Percentiles rank a stretch among this genome's conserved stretches.
Conservation (phyloP, 2,113 vertebrate species). For the Hymenochirus boettgeri region DNA sequence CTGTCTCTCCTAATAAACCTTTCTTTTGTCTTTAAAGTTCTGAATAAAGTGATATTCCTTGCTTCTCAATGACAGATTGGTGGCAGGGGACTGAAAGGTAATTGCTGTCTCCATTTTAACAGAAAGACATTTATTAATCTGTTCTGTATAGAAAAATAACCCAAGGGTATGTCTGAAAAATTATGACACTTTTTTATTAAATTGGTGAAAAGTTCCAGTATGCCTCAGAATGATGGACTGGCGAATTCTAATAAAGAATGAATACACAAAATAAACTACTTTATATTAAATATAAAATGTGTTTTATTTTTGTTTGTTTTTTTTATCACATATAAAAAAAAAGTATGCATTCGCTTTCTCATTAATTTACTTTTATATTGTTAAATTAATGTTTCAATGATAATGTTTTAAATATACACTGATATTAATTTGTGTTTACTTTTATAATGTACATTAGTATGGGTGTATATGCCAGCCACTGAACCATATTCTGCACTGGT, state of each 20-base stretch:
- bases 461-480: no score
- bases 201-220: slow-evolving; percentile 34
- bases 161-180: slow-evolving; percentile 33
- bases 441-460: no score
- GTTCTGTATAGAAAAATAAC: slow-evolving; percentile 33
- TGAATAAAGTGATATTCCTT: slow-evolving; percentile 32
- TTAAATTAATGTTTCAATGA: no score
- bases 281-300: slow-evolving; percentile 1
- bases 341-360: no score
- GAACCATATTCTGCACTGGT: no score
- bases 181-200: slow-evolving; percentile 37
- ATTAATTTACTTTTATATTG: no score
- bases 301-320: no score
- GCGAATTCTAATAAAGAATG: slow-evolving; percentile 13
- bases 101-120: slow-evolving; percentile 32
- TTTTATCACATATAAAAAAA: no score
- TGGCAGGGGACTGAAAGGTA: slow-evolving; percentile 34
- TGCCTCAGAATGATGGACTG: slow-evolving; percentile 25
- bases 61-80: slow-evolving; percentile 37
- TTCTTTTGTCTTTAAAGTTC: slow-evolving; percentile 24
- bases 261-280: slow-evolving; percentile 6
- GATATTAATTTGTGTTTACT: no score
- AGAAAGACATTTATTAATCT: slow-evolving; percentile 40
- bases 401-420: no score
- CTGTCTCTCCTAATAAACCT: slow-evolving; percentile 24